Base-by-base conservation (phyloP, 2,797 vertebrate genomes). In the Ciconia nigra region DNA sequence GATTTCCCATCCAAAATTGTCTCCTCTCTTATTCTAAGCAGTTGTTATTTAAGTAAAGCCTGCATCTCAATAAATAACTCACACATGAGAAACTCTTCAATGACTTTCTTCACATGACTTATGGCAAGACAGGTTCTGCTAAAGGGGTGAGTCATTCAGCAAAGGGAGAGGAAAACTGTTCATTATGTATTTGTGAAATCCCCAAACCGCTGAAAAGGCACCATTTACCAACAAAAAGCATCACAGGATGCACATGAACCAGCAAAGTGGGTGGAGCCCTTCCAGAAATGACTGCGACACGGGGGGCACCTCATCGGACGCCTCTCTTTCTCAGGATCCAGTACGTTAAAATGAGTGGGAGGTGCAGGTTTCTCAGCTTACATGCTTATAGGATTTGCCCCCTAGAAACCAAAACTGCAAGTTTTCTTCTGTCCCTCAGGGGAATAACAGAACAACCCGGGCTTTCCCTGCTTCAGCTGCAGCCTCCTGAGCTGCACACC, bases 161-260 rank as follows among this genome's bases (percentile, higher is more conserved):
- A 93, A 63, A 96, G 89, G 77, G 69, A 96, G 90, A 97, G 92
- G 57, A 97, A 97, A 96, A 94, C 62, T 69, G 94, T 67, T 93
- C 87, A 93, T 67, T 91, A 42, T 87, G 29, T 93, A 59, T 96
- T 94, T 96, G 95, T 96, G 88, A 96, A 95, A 95, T 95, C 97
- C 97, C 97, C 92, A 92, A 87, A 90, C 96, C 90, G 7, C 89
- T 28, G 66, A 95, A 92, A 90, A 97, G 89, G 84, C 71, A 83
- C 90, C 92, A 93, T 67, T 84, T 85, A 96, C 93, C 91, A 97
- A 97, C 95, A 94, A 95, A 97, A 97, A 93, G 93, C 97, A 96
- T 93, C 90, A 93, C 92, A 96, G 94, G 95, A 97, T 97, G 95
- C 93, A 83, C 69, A 94, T 47, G 91, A 90, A 83, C n/a, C 89